A percentile compares a stretch with the other conserved stretches of the same genome.
phyloP scores from a whole-genome alignment of 2,888 invertebrate genomes.

The Tetragonisca angustula region DNA sequence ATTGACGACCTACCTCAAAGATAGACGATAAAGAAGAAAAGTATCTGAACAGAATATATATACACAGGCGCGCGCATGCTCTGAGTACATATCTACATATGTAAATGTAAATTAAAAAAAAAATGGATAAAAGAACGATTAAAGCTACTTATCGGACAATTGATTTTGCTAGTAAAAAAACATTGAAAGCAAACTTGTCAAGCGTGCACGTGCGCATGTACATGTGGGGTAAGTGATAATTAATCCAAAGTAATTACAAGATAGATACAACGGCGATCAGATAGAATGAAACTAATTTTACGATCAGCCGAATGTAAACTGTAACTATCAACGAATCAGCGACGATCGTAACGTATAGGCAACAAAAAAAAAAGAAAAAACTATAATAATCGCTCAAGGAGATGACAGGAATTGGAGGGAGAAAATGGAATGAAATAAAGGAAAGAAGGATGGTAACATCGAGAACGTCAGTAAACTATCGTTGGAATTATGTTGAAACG shows the following conservation, averaged over 20 bases:
- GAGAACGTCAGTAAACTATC: constrained; percentile 11
- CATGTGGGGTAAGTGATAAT: background rate
- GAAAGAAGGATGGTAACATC: constrained; percentile 8
- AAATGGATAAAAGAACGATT: background rate
- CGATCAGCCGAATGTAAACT: background rate
- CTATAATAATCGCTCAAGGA: background rate
- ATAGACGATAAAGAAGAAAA: background rate
- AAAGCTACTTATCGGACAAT: background rate
- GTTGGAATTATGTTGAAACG: constrained; percentile 12
- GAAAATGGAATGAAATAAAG: background rate
- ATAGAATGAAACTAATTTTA: background rate
- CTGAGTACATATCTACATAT: background rate
- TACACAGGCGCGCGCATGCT: background rate
- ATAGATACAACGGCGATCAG: background rate
- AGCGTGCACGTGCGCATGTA: background rate
- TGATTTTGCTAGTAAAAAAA: background rate
- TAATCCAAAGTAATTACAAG: background rate
- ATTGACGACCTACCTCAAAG: background rate
- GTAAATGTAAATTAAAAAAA: background rate
- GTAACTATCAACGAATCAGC: background rate
- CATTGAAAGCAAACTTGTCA: background rate
- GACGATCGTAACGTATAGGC: background rate
- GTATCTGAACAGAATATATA: background rate
- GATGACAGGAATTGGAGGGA: background rate
- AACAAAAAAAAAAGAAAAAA: background rate